Conservation (phyloP, 1,140 invertebrate species). For the Panulirus ornatus region DNA sequence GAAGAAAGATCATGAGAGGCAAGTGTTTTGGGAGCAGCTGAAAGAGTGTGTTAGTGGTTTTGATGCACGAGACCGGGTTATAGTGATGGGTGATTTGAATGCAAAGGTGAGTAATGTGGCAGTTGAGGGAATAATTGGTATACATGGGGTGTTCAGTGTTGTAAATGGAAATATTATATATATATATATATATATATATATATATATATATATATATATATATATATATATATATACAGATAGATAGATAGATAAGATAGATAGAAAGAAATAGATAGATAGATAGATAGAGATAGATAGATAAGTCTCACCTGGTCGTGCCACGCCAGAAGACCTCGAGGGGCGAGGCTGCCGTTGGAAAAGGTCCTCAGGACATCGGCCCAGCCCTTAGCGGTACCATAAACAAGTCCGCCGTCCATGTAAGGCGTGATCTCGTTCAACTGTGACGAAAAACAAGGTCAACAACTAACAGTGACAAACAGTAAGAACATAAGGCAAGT, state of each 20-base stretch:
- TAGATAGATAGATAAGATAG: no score
- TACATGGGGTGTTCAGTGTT: no score
- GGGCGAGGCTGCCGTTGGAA: constrained; percentile 79
- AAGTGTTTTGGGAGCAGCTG: no score
- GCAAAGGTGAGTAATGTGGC: no score
- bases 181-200: constrained; percentile 15
- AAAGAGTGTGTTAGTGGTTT: no score
- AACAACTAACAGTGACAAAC: background rate
- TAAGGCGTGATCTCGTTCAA: constrained; percentile 83
- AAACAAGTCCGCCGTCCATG: constrained; percentile 82
- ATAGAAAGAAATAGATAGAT: no score
- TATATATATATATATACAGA: constrained; percentile 35
- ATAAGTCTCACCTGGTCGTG: constrained; percentile 75
- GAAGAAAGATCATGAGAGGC: no score
- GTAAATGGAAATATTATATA: constrained; percentile 5
- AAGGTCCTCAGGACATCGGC: constrained; percentile 81
- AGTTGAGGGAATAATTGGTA: no score
- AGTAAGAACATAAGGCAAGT: background rate
- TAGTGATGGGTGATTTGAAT: no score
- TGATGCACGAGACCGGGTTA: no score
- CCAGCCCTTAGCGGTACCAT: constrained; percentile 82
- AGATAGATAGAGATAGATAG: background rate
- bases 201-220: constrained; percentile 9
- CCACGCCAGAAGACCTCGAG: constrained; percentile 78
- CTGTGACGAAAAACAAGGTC: constrained; percentile 76